These are phyloP conservation scores for Hypsopygia costalis DNA, from an alignment of 2,888 invertebrate species.

Conservation along the genomic window DNA sequence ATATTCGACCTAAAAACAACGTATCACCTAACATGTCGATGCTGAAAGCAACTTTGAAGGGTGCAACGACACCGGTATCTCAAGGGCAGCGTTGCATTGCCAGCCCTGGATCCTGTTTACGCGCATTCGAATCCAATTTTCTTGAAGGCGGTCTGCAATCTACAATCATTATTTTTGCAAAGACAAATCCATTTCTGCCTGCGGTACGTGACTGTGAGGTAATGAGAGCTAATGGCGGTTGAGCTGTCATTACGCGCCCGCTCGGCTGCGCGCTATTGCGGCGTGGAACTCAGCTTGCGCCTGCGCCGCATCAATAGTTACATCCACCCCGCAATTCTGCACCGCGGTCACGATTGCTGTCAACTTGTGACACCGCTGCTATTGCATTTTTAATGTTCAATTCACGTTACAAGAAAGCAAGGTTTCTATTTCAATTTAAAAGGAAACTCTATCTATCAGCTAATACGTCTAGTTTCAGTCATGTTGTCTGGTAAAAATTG, in stretches of 20 bases:
- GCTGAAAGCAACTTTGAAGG: constrained; percentile 6
- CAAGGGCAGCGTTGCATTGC: constrained; percentile 38
- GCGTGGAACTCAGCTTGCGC: constrained; percentile 28
- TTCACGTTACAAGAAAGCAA: too few relatives aligned
- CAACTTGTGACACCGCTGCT: constrained; percentile 45
- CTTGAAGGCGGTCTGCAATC: constrained; percentile 75
- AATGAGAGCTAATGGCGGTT: constrained; percentile 72
- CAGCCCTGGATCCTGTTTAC: constrained; percentile 59
- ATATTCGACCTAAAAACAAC: constrained; percentile 7
- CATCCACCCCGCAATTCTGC: constrained; percentile 21
- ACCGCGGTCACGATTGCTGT: constrained; percentile 39
- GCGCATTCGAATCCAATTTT: constrained; percentile 72
- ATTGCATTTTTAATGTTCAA: constrained; percentile 31
- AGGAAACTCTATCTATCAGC: too few relatives aligned
- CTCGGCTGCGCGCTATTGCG: constrained; percentile 31
- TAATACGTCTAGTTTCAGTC: too few relatives aligned
- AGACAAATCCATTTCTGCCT: constrained; percentile 78
- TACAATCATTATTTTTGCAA: constrained; percentile 77
- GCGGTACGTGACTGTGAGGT: constrained; percentile 74
- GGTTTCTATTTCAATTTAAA: too few relatives aligned
- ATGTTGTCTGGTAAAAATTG: too few relatives aligned
- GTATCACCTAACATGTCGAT: not conserved
- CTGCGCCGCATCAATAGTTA: constrained; percentile 17
- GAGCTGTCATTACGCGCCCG: constrained; percentile 64
- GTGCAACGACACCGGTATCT: constrained; percentile 27